These are phyloP conservation scores for Odocoileus hemionus DNA, from an alignment of 2,113 vertebrate species.

Conservation along the genomic window DNA sequence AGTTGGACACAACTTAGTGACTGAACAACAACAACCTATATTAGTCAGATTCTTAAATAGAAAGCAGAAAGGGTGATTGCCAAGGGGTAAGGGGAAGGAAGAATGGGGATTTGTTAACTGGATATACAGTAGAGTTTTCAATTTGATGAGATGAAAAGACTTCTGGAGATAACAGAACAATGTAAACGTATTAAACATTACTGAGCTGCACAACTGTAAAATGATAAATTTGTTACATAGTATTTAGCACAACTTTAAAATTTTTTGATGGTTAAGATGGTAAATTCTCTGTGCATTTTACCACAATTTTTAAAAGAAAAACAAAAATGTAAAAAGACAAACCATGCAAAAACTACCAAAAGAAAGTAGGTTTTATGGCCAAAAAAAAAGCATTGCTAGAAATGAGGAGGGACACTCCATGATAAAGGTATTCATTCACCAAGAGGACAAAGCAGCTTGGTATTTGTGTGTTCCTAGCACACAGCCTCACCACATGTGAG, in stretches of 20 bases:
- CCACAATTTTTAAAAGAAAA: background rate
- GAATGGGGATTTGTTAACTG: background rate
- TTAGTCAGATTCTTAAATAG: background rate
- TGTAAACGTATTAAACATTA: background rate
- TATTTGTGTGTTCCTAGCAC: background rate
- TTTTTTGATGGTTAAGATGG: background rate
- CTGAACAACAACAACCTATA: background rate
- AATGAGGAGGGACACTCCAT: background rate
- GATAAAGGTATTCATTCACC: background rate
- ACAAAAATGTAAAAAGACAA: background rate
- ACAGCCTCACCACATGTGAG: background rate
- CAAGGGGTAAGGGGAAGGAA: background rate
- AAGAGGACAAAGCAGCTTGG: background rate
- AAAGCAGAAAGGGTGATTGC: background rate
- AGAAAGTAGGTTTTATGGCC: background rate
- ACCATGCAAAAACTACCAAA: background rate
- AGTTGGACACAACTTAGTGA: background rate
- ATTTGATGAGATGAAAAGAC: background rate
- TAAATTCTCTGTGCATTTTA: background rate
- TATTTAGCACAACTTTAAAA: background rate
- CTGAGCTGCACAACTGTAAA: background rate
- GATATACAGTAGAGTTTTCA: background rate
- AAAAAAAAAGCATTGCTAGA: background rate
- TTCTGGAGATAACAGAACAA: background rate
- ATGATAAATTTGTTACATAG: background rate